Evolutionary conservation across 2,888 invertebrate genomes (phyloP), one percentile per base, ranked within the genome.

Genomic region (Vandiemenella viatica): DNA sequence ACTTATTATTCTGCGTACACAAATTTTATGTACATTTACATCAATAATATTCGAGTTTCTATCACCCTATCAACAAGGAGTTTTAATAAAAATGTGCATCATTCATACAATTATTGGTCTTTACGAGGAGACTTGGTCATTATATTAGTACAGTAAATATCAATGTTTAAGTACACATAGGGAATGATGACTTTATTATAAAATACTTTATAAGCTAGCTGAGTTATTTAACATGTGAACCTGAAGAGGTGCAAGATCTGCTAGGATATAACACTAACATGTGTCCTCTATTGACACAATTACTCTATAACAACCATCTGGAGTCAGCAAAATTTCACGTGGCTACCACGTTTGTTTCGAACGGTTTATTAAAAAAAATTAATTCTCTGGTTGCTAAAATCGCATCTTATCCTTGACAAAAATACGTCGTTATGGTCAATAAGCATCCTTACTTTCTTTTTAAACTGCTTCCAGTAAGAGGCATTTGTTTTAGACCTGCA

Each of bases 21-120:
- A 45, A 45, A 45, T 32, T 32, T 32, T 45, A 45, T 45, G 21
- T 45, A 45, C 45, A 45, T 45, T 18, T 45, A 45, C 45, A 45
- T 23, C 18, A 32, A 26, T 18, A 45, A 38, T 38, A 17, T 38
- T 38, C 38, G 38, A 45, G 18, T 45, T 26, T 10, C 45, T 45
- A 45, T 26, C 37, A 32, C 45, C 32, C 45, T 32, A 32, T 37
- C 37, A 45, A 45, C 37, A 45, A 45, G 19, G 15, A 37, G 19
- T 20, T 45, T 37, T 37, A 37, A 20, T 45, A 37, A 45, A 37
- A 45, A 37, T 45, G 45, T 45, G 45, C 17, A 45, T 15, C 45
- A 45, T 37, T 18, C 37, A 45, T 37, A 37, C 21, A 45, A 45
- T 19, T 45, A 45, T 45, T 45, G 45, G 37, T 45, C 45, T 45